These are phyloP conservation scores for Catharus bicknelli DNA, from an alignment of 2,113 vertebrate species.

Conservation along the genomic window DNA sequence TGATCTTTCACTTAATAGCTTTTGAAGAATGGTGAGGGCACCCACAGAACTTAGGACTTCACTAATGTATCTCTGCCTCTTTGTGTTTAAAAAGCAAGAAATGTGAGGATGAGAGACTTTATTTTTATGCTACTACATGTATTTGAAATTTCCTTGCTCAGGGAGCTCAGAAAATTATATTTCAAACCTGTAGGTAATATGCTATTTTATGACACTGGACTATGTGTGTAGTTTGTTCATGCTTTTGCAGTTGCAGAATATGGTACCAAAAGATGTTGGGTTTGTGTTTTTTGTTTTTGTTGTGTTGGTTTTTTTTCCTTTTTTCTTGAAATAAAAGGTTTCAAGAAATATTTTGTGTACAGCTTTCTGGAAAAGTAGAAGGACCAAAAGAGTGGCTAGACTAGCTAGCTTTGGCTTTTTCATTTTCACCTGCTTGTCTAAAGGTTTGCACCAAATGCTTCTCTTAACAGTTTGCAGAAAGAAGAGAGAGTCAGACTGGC, in stretches of 20 bases:
- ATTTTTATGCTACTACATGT: not conserved
- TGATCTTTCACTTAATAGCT: conserved; percentile 10
- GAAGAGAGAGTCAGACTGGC: not conserved
- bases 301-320: not conserved
- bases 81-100: conserved; percentile 41
- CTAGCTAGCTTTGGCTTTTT: not conserved
- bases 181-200: not conserved
- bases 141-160: not conserved
- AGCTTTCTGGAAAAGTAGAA: not conserved
- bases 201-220: not conserved
- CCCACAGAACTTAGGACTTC: conserved; percentile 27
- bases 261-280: not conserved
- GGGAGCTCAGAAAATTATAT: not conserved
- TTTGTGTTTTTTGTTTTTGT: not conserved
- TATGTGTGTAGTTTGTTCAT: not conserved
- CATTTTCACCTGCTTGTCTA: not conserved
- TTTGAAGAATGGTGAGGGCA: conserved; percentile 41
- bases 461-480: not conserved
- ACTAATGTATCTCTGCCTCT: not conserved
- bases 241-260: not conserved
- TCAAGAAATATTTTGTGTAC: not conserved
- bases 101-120: not conserved
- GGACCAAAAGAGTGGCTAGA: not conserved
- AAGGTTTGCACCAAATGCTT: not conserved
- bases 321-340: not conserved